These are phyloP conservation scores for Cyphomyrus discorhynchus DNA, from an alignment of 2,113 vertebrate species.

Conservation along the genomic window DNA sequence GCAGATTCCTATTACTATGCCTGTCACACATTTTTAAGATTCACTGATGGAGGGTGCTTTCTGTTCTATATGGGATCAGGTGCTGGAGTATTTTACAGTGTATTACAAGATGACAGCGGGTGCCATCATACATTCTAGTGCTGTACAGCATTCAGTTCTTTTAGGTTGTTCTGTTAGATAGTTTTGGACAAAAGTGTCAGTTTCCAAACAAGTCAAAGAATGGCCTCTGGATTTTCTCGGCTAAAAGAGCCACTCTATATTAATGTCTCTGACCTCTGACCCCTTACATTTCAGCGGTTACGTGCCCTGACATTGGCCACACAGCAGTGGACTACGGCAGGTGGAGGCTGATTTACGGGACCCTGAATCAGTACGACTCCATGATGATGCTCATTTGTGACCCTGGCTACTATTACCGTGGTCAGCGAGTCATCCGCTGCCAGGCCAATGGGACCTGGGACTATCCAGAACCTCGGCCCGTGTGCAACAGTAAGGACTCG, in stretches of 20 bases:
- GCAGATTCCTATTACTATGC: neutral
- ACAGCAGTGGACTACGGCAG: constrained; percentile 82
- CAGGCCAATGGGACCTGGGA: constrained; percentile 87
- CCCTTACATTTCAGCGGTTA: constrained; percentile 63
- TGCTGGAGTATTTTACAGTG: neutral
- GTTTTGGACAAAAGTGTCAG: neutral
- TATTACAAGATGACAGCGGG: neutral
- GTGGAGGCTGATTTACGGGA: constrained; percentile 89
- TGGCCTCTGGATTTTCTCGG: neutral
- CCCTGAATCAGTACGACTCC: constrained; percentile 83
- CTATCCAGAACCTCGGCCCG: constrained; percentile 74
- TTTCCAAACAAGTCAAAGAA: neutral
- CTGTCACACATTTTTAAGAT: neutral
- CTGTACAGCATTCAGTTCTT: neutral
- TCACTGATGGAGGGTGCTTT: neutral
- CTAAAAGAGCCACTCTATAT: neutral
- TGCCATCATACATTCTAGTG: neutral
- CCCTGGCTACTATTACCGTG: constrained; percentile 90
- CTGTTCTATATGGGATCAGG: neutral
- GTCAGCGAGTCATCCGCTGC: constrained; percentile 83
- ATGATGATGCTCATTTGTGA: constrained; percentile 94
- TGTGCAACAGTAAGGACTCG: constrained; percentile 77
- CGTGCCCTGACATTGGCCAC: constrained; percentile 81
- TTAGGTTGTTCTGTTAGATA: neutral
- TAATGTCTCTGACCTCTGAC: neutral